phyloP scores from a whole-genome alignment of 2,888 invertebrate species.

The Prionchulus punctatus region DNA sequence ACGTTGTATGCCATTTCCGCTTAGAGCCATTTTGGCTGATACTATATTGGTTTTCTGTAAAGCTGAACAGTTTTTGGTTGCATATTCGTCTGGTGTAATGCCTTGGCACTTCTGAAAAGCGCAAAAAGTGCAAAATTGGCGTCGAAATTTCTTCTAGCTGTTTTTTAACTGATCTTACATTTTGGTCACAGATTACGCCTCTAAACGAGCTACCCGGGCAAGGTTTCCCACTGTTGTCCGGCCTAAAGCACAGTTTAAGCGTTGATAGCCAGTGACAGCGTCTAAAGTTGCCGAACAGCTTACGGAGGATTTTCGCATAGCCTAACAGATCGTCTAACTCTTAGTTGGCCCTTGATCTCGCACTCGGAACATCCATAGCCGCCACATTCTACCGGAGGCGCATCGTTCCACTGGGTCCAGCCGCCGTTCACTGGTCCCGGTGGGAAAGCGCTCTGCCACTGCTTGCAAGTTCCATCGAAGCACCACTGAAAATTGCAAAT shows the following conservation, averaged over 20 bases:
- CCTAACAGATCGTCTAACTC: conserved; percentile 19
- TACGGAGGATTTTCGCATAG: conserved; percentile 23
- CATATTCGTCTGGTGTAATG: neutral
- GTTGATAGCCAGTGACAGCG: neutral
- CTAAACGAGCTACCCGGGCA: conserved; percentile 21
- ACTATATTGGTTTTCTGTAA: too few species aligned
- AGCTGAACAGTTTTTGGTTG: too few species aligned
- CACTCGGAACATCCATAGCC: conserved; percentile 19
- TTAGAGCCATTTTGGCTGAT: too few species aligned
- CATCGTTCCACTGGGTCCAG: conserved; percentile 24
- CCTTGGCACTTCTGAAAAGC: too few species aligned
- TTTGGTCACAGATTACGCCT: conserved; percentile 18
- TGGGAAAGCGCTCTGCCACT: conserved; percentile 9
- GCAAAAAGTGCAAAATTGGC: too few species aligned
- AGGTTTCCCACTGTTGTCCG: conserved; percentile 21
- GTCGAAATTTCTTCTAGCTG: too few species aligned
- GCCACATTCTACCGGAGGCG: conserved; percentile 15
- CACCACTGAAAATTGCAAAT: conserved; percentile 19
- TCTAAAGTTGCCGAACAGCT: too few species aligned
- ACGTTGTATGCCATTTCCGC: too few species aligned
- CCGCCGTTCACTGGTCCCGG: conserved; percentile 17
- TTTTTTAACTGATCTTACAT: conserved; percentile 17
- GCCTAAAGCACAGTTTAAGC: conserved; percentile 13
- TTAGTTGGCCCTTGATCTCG: conserved; percentile 21
- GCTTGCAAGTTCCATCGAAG: conserved; percentile 21